These are phyloP conservation scores for Sebastes matsubarae DNA, from an alignment of 2,797 vertebrate species.

Conservation along the genomic window DNA sequence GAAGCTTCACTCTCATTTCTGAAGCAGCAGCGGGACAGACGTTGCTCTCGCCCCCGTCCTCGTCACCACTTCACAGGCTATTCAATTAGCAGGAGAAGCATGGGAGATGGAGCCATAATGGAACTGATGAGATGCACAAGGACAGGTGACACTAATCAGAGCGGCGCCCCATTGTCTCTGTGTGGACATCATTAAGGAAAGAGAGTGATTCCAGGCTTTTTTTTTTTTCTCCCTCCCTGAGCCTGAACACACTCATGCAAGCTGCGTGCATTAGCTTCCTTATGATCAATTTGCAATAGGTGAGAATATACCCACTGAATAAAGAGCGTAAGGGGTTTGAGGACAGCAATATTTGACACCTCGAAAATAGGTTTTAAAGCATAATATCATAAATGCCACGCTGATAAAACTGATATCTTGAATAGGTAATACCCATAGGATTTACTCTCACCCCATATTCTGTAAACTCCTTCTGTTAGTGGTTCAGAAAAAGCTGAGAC, in stretches of 20 bases:
- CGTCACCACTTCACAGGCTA: conserved; percentile 78
- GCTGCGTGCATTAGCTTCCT: conserved; percentile 45
- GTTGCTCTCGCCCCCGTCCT: conserved; percentile 64
- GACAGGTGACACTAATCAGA: conserved; percentile 83
- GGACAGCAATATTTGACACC: conserved; percentile 31
- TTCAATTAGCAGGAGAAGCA: conserved; percentile 80
- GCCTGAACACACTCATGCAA: conserved; percentile 50
- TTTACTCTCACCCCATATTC: conserved; percentile 20
- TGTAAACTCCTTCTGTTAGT: conserved; percentile 58
- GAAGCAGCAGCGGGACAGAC: conserved; percentile 67
- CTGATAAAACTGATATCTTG: conserved; percentile 23
- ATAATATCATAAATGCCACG: conserved; percentile 43
- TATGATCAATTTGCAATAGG: conserved; percentile 51
- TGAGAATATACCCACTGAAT: conserved; percentile 35
- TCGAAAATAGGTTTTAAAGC: conserved; percentile 41
- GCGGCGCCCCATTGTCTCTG: conserved; percentile 77
- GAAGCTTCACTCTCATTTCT: conserved; percentile 63
- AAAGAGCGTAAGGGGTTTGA: conserved; percentile 24
- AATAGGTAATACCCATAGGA: conserved; percentile 20
- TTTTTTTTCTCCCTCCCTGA: conserved; percentile 16
- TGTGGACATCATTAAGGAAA: conserved; percentile 75
- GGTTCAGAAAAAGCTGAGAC: conserved; percentile 70
- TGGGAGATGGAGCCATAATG: conserved; percentile 77
- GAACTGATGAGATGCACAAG: conserved; percentile 82
- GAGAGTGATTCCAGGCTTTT: conserved; percentile 59